Evolutionary conservation across 2,797 vertebrate genomes (phyloP), one percentile per base, ranked within the genome.

Genomic region (Premnoplex brunnescens): DNA sequence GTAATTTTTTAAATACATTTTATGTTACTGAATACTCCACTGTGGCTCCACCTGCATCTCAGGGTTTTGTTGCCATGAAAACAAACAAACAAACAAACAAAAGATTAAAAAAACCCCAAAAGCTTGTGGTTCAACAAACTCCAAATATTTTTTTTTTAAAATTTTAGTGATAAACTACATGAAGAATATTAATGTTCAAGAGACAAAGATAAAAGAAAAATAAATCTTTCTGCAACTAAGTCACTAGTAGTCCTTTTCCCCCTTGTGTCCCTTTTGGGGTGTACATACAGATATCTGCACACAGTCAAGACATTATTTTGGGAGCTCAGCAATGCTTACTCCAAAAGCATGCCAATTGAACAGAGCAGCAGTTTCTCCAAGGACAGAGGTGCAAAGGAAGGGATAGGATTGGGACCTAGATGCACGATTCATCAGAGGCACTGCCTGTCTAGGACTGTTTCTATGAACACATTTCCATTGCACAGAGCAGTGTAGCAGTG

Each of bases 361-460:
- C 7, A 68, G 66, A 75, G 20, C 3, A 67, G 9, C 14, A 6
- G 7, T 51, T 82, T 79, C 52, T 74, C 36, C n/a, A 68, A 68
- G 27, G 41, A 62, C 24, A 74, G 32, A 74, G 13, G 7, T 76
- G 37, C 52, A 82, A 37, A 46, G 12, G 21, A 44, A 82, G 13
- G 14, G 23, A 22, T 19, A 66, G 21, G 52, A 28, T 2, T 56
- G 21, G 32, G 48, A 51, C 3, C 14, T 62, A 44, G 43, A 73
- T 8, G 20, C 13, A 39, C 0, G 0, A 14, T 9, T 76, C 52
- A 56, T 71, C 44, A 52, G 34, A 66, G 18, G 10, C 36, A 14
- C 14, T 34, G 9, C 30, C 14, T 12, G 3, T 41, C 32, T 67
- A n/a, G 32, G 28, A 9, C 12, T 13, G 18, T 24, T 69, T 23